Conservation (phyloP, 2,797 vertebrate species). For the Syngnathus acus region DNA sequence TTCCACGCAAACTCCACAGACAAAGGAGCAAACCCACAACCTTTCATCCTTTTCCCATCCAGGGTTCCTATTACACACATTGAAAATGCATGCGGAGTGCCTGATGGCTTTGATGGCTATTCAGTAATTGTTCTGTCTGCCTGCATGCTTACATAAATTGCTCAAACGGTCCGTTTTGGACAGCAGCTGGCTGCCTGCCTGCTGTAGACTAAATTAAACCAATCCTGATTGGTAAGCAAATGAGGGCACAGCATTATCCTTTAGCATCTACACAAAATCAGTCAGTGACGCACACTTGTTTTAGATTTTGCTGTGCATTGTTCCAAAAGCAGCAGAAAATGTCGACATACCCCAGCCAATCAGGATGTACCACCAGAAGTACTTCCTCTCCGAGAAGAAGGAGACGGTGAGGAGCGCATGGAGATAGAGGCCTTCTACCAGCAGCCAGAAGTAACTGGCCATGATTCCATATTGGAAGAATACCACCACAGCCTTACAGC, state of each 20-base stretch:
- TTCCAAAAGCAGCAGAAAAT: background rate
- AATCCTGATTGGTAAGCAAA: background rate
- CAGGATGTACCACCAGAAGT: constrained; percentile 97
- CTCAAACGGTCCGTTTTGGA: background rate
- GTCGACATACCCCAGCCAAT: constrained; percentile 88
- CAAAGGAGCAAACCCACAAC: background rate
- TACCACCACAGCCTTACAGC: constrained; percentile 85
- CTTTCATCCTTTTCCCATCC: background rate
- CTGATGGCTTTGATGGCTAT: background rate
- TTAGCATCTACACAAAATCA: background rate
- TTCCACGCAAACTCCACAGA: background rate
- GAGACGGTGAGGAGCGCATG: constrained; percentile 87
- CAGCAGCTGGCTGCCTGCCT: background rate
- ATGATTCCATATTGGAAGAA: constrained; percentile 94
- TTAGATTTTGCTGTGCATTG: background rate
- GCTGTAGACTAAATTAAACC: background rate
- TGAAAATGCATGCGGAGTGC: background rate
- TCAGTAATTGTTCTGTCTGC: constrained; percentile 1
- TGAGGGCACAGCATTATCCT: background rate
- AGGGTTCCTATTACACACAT: background rate
- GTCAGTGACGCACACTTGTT: background rate
- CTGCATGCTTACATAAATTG: background rate
- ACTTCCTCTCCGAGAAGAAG: constrained; percentile 96
- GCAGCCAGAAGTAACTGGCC: constrained; percentile 95
- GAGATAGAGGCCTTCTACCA: constrained; percentile 94